Evolutionary conservation across 1,140 invertebrate species (phyloP).

Genomic region (Caenorhabditis briggsae): DNA sequence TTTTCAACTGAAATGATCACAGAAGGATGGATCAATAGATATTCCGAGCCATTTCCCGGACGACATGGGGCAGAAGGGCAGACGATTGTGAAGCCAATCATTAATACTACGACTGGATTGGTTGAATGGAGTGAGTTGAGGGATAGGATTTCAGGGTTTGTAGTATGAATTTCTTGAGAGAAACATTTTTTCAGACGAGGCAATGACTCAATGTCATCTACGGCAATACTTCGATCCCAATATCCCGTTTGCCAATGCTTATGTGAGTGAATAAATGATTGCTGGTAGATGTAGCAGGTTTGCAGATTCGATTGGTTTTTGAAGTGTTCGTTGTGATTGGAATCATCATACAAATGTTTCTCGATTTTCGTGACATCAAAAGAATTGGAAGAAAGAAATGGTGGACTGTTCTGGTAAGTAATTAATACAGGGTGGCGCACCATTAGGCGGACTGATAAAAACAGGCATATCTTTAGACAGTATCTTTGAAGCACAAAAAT

Average conservation of each 20-base stretch:
- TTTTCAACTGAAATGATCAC: conserved; percentile 70
- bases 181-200: neutral
- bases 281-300: neutral
- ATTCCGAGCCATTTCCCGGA: conserved; percentile 32
- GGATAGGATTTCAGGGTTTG: too few relatives aligned
- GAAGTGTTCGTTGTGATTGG: conserved; percentile 62
- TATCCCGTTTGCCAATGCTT: conserved; percentile 13
- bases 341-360: conserved; percentile 66
- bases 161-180: too few relatives aligned
- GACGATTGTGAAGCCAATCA: neutral
- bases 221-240: conserved; percentile 54
- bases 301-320: conserved; percentile 59
- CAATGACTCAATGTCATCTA: conserved; percentile 57
- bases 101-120: conserved; percentile 17
- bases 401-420: conserved; percentile 60
- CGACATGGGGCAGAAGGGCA: neutral
- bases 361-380: conserved; percentile 71
- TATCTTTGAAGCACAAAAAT: too few relatives aligned
- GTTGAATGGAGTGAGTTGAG: neutral
- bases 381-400: conserved; percentile 70
- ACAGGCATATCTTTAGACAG: too few relatives aligned
- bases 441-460: too few relatives aligned
- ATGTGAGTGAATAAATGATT: conserved; percentile 37
- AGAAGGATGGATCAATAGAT: conserved; percentile 65
- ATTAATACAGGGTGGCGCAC: too few relatives aligned